Evolutionary conservation across 1,140 invertebrate genomes (phyloP), one percentile per base, ranked within the genome.

Genomic region (Drosophila nigrodunni): DNA sequence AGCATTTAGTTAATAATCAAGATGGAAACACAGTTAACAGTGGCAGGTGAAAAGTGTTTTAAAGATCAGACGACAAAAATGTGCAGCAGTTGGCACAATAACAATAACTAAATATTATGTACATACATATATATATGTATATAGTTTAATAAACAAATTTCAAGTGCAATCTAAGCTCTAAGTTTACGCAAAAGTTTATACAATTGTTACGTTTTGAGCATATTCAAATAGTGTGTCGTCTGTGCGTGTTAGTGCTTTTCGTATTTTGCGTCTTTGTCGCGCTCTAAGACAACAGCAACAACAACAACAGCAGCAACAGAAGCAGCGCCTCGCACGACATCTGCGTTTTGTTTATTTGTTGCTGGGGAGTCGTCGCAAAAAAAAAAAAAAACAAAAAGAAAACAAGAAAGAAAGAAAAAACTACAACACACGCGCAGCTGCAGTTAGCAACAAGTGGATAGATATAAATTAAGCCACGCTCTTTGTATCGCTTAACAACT

Each of bases 381-480:
- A 50, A 66, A 50, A 21, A 21, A 21, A 21, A 65, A 61, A 52
- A 21, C 15, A 30, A 5, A 30, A 30, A 30, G 25, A 30, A 30
- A 30, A 30, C 25, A 30, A 30, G 25, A 30, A 30, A 30, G 25
- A 30, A 30, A 83, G 35, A 50, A 66, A 50, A 65, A 61, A 52
- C 44, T 49, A 25, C 30, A 50, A 77, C 25, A 30, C 25, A 30
- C 11, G 52, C 47, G 62, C 65, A 44, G 62, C 39, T 75, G 58
- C 72, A 76, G 81, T 85, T 85, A 78, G 81, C 81, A 85, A 85
- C 81, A 85, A 80, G 81, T 85, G 81, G 77, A 85, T 64, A 70
- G 52, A 59, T 70, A 46, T 66, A 67, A 76, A 70, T 37, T 57
- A 72, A 60, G 52, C 52, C 9, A 37, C 52, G 34, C 52, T 49